These are phyloP conservation scores for Orchesella cincta DNA, from an alignment of 1,140 invertebrate genomes.

Conservation along the genomic window DNA sequence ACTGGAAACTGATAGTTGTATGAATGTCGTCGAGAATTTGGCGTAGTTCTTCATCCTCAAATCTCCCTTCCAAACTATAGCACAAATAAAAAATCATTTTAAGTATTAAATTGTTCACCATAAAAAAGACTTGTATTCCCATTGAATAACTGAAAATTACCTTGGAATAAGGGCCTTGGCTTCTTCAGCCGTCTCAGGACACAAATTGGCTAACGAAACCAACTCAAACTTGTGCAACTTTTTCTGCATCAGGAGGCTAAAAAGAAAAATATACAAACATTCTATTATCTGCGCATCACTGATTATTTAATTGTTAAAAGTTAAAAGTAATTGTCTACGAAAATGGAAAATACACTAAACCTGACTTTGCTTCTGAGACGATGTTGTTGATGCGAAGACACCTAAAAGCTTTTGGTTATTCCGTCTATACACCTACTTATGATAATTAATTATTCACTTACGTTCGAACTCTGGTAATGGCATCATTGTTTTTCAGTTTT, in stretches of 20 bases:
- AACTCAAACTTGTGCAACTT: conserved; percentile 98
- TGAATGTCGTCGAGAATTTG: conserved; percentile 95
- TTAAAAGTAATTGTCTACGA: not conserved
- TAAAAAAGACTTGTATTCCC: not conserved
- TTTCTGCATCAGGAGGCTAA: conserved; percentile 86
- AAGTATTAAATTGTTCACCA: not conserved
- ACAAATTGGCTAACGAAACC: conserved; percentile 94
- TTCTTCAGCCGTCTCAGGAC: conserved; percentile 96
- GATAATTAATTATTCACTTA: too few species aligned
- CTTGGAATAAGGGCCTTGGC: conserved; percentile 95
- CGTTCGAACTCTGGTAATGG: conserved; percentile 90
- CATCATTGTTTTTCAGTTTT: conserved; percentile 98
- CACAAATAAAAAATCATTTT: conserved; percentile 25
- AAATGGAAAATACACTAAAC: not conserved
- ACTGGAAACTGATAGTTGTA: conserved; percentile 95
- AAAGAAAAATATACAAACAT: conserved; percentile 53
- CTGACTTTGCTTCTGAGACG: too few species aligned
- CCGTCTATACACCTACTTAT: too few species aligned
- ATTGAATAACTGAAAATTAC: conserved; percentile 49
- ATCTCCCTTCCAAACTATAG: conserved; percentile 80
- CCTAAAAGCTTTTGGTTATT: too few species aligned
- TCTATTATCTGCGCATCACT: not conserved
- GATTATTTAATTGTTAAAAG: not conserved
- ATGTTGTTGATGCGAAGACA: too few species aligned
- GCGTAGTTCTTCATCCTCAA: conserved; percentile 93